Evolutionary conservation across 1,140 invertebrate species (phyloP).

Genomic region (Microvelia longipes): DNA sequence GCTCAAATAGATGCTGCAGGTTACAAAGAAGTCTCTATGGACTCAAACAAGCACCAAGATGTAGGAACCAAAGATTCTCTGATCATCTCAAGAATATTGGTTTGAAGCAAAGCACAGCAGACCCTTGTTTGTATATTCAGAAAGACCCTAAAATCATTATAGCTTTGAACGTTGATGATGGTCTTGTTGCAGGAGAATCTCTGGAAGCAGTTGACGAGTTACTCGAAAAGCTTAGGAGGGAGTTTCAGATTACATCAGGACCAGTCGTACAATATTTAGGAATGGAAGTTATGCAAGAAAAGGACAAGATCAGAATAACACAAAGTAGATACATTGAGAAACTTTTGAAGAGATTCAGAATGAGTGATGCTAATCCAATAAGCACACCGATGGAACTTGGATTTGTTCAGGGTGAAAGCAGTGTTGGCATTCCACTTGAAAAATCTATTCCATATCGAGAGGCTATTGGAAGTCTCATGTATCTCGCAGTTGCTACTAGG

Average conservation of each 20-base stretch:
- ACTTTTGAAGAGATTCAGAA: background rate
- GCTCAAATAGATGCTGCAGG: too few species aligned
- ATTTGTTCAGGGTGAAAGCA: background rate
- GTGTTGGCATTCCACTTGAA: background rate
- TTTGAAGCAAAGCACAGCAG: background rate
- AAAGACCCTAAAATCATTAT: constrained; percentile 1
- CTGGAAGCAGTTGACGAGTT: background rate
- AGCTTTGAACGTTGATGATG: background rate
- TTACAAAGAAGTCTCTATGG: too few species aligned
- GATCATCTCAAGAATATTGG: background rate
- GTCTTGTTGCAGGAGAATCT: background rate
- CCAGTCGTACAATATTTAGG: background rate
- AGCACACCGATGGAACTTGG: background rate
- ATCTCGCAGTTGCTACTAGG: background rate
- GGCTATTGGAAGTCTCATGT: background rate
- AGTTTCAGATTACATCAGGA: background rate
- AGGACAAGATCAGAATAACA: constrained; percentile 1
- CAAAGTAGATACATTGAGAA: constrained; percentile 4
- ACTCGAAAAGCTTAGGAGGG: background rate
- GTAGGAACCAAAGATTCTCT: background rate
- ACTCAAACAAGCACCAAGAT: background rate
- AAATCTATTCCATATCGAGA: background rate
- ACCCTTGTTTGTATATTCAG: background rate
- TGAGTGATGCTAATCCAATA: background rate
- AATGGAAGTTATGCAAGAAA: background rate